Conservation (phyloP, 2,797 vertebrate species). For the Cirrhinus mrigala region DNA sequence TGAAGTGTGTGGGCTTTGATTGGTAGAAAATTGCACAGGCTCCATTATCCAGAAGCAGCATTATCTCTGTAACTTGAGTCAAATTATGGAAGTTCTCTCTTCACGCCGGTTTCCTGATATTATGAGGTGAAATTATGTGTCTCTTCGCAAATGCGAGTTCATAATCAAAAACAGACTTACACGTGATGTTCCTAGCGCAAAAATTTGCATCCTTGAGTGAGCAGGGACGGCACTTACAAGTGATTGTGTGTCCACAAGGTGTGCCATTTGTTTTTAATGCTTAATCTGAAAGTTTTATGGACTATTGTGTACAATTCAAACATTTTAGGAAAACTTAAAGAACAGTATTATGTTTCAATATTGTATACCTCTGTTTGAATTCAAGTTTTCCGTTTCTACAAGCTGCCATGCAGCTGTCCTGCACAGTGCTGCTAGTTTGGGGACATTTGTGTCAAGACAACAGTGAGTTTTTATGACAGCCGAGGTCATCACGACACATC, state of each 20-base stretch:
- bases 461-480: conserved; percentile 43
- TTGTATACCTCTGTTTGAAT: conserved; percentile 7
- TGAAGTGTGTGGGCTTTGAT: conserved; percentile 40
- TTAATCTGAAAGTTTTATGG: neutral
- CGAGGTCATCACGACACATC: conserved; percentile 21
- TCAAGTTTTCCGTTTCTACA: conserved; percentile 10
- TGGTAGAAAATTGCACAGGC: conserved; percentile 29
- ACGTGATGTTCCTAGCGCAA: neutral
- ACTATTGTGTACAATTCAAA: neutral
- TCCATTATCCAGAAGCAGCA: conserved; percentile 31
- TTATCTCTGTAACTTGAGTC: conserved; percentile 29
- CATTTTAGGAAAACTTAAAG: neutral
- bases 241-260: neutral
- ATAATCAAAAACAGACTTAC: conserved; percentile 13
- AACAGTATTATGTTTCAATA: neutral
- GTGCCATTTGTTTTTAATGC: neutral
- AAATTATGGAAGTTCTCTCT: conserved; percentile 10
- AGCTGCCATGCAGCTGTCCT: conserved; percentile 26
- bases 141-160: neutral
- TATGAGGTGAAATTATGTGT: conserved; percentile 10
- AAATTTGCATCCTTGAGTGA: neutral
- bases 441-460: conserved; percentile 23
- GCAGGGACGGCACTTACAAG: neutral
- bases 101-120: neutral
- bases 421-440: neutral